phyloP scores from a whole-genome alignment of 2,113 vertebrate species.

The Alexandromys fortis region DNA sequence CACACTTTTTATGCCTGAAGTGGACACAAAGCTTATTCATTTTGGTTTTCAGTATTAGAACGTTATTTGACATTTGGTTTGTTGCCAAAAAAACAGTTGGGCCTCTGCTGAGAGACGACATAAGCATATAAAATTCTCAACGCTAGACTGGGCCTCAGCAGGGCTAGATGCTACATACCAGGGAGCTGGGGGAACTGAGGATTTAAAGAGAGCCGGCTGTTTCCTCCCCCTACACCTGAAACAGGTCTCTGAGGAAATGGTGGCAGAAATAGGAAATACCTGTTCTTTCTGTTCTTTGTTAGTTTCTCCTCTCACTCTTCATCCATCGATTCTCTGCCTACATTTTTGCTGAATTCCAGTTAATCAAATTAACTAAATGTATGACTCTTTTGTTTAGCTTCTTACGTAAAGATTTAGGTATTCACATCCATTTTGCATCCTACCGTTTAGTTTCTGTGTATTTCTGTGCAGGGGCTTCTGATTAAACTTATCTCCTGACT shows the following conservation, averaged over 20 bases:
- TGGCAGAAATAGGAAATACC: not conserved
- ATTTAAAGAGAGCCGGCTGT: not conserved
- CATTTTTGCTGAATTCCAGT: not conserved
- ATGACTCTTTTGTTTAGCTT: not conserved
- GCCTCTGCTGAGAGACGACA: not conserved
- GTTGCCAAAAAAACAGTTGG: not conserved
- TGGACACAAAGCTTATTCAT: not conserved
- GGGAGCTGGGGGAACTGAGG: not conserved
- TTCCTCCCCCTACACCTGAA: not conserved
- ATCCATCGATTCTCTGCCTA: not conserved
- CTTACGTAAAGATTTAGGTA: not conserved
- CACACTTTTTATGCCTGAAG: not conserved
- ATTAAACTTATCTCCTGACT: not conserved
- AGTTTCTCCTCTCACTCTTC: not conserved
- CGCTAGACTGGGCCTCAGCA: not conserved
- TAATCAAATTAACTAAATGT: not conserved
- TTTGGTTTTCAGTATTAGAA: not conserved
- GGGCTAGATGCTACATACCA: not conserved
- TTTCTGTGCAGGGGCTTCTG: not conserved
- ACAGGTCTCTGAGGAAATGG: not conserved
- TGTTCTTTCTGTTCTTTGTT: not conserved
- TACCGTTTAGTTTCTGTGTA: not conserved
- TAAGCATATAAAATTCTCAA: slow-evolving; percentile 3
- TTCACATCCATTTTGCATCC: not conserved
- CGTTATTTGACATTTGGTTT: not conserved